phyloP scores from a whole-genome alignment of 2,113 vertebrate species.

The Carassius carassius region DNA sequence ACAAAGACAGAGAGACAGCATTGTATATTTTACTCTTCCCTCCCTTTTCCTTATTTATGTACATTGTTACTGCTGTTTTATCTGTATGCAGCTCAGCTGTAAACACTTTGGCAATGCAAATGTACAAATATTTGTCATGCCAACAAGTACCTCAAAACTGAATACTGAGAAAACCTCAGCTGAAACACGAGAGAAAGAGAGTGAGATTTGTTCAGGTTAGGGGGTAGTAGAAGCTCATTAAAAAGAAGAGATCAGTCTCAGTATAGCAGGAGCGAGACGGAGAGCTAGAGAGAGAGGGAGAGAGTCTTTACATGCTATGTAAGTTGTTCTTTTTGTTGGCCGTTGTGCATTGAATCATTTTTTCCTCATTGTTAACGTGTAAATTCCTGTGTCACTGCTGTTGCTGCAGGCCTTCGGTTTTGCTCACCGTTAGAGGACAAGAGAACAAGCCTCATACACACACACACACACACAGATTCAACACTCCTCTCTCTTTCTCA shows the following conservation, averaged over 20 bases:
- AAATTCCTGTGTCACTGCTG: conserved; percentile 46
- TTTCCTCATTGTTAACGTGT: conserved; percentile 52
- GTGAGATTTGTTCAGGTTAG: conserved; percentile 9
- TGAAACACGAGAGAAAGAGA: neutral
- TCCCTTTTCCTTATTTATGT: neutral
- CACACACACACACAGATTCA: neutral
- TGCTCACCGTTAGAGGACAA: conserved; percentile 40
- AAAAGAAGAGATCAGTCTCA: conserved; percentile 41
- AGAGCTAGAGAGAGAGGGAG: neutral
- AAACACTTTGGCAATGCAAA: neutral
- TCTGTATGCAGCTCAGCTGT: neutral
- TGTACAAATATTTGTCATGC: conserved; percentile 2
- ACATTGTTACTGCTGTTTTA: neutral
- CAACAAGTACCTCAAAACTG: neutral
- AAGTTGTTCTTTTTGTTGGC: conserved; percentile 24
- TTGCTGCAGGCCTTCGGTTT: conserved; percentile 45
- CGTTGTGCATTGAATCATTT: conserved; percentile 41
- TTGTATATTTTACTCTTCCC: neutral
- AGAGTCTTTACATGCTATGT: conserved; percentile 13
- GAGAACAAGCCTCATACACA: conserved; percentile 22
- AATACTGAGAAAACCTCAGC: conserved; percentile 8
- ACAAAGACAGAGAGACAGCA: neutral
- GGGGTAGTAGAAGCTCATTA: conserved; percentile 20
- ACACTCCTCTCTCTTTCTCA: neutral
- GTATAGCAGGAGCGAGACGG: neutral